Evolutionary conservation across 2,113 vertebrate genomes (phyloP), one percentile per base, ranked within the genome.

Genomic region (Beaufortia kweichowensis): DNA sequence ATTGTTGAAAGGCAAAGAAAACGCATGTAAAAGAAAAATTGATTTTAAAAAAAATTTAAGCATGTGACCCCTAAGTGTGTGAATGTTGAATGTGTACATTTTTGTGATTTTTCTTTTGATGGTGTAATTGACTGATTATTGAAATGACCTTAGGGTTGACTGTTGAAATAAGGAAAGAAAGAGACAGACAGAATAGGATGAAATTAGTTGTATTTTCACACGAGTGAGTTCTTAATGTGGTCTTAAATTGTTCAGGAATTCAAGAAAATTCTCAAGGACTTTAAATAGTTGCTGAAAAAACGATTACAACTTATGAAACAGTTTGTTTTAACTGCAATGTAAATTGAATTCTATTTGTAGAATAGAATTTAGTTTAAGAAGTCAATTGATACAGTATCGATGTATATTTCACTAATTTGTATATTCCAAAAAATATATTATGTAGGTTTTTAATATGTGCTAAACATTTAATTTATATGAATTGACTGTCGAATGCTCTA

Each of bases 51-150:
- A 24, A 41, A 55, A 31, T 10, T 48, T 35, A 12, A 3, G 9
- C 17, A 48, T 4, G 6, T 35, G 6, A 53, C 23, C 29, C 46
- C 73, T 4, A 17, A 15, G 29, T 35, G 11, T 57, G 50, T 56
- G 33, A 21, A 15, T 26, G 12, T 11, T 28, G 24, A 23, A 17
- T 33, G 59, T 70, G 60, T 39, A 64, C 21, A 14, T 65, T 43
- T 9, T 48, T 11, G 10, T 67, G 68, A 73, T 6, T 59, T 57
- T 75, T 31, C 69, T 46, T 70, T 70, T 48, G 21, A 26, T 35
- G 50, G 21, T 35, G 50, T 24, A 43, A 77, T 24, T 71, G 75
- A 81, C 39, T 60, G 67, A 73, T 43, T 77, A 61, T 39, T 26
- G 39, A 31, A 33, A 4, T 35, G 35, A 50, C 62, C 69, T 67